Base-by-base conservation (phyloP, 2,113 vertebrate genomes). In the Mus pahari region DNA sequence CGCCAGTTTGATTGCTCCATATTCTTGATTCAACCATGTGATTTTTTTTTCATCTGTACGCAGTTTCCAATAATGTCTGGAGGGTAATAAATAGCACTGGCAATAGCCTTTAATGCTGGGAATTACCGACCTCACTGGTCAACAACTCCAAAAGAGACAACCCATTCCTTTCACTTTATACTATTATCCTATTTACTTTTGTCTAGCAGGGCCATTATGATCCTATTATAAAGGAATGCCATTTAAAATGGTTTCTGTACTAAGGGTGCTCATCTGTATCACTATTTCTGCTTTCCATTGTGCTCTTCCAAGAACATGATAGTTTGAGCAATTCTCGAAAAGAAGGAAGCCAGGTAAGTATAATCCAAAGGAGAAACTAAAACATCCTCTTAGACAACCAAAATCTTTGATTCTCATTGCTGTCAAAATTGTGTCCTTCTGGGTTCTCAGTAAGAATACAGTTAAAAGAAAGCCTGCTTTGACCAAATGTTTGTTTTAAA, bases 311-410 rank as follows among this genome's bases (percentile, higher is more conserved):
- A 74, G 33, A 88, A 45, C 7, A 36, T 28, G 3, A 6, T 36
- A 28, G 31, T 92, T 26, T n/a, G 45, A 92, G 39, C 0, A 82
- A 83, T n/a, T 91, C 3, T 94, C 77, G 14, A 90, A 73, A 87
- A 70, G 39, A 86, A 82, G 53, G 39, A 58, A 89, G 26, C 31
- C 0, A 2, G 11, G 31, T 77, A 50, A 87, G 13, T 75, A 60
- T 20, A 91, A 86, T 70, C 50, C 24, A 79, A 84, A 84, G 58
- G 16, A 94, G 12, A 91, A 93, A 90, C 24, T 60, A 24, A 94
- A 60, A 48, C 2, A 88, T 20, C 66, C 84, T 50, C 17, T 7
- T 89, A 45, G 36, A 28, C 36, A 14, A 90, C 64, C 45, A 90
- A 82, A 92, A 73, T 36, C 28, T 83, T 31, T 93, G 4, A 5